phyloP scores from a whole-genome alignment of 37 sponge, comb jelly and placozoan species.

The Amphimedon queenslandica region DNA sequence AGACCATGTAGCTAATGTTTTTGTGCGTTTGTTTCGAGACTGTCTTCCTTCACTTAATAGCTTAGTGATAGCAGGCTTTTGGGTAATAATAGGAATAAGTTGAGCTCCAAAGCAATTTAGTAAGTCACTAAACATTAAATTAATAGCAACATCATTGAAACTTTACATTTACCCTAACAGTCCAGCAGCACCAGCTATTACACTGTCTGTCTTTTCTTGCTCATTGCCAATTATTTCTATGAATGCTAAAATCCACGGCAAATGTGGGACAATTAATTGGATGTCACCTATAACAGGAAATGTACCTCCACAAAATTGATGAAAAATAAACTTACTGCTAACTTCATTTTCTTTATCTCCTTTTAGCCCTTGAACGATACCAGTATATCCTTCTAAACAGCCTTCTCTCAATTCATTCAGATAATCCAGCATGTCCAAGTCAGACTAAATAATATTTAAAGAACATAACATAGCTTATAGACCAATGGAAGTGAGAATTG shows the following conservation, averaged over 20 bases:
- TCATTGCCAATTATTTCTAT: slow-evolving; percentile 73
- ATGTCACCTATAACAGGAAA: slow-evolving; percentile 47
- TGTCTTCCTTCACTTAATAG: slow-evolving; percentile 63
- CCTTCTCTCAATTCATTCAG: slow-evolving; percentile 89
- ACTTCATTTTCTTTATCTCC: slow-evolving; percentile 35
- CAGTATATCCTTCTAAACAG: slow-evolving; percentile 97
- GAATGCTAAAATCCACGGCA: slow-evolving; percentile 72
- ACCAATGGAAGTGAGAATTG: no score
- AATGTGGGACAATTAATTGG: slow-evolving; percentile 56
- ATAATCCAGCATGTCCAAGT: slow-evolving; percentile 92
- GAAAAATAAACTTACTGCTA: neutral
- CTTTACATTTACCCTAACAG: slow-evolving; percentile 73
- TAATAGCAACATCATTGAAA: neutral
- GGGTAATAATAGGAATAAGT: slow-evolving; percentile 9
- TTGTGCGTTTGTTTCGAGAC: slow-evolving; percentile 69
- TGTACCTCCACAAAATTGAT: neutral
- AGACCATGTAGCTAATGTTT: slow-evolving; percentile 81
- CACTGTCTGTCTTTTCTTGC: slow-evolving; percentile 75
- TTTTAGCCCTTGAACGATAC: slow-evolving; percentile 92
- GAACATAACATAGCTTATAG: no score
- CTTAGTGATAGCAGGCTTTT: slow-evolving; percentile 32
- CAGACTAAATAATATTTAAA: no score
- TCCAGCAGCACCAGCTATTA: slow-evolving; percentile 64
- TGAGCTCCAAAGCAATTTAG: slow-evolving; percentile 36
- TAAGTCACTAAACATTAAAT: slow-evolving; percentile 53